phyloP scores from a whole-genome alignment of 2,113 vertebrate genomes.

The Cnemophilus loriae region DNA sequence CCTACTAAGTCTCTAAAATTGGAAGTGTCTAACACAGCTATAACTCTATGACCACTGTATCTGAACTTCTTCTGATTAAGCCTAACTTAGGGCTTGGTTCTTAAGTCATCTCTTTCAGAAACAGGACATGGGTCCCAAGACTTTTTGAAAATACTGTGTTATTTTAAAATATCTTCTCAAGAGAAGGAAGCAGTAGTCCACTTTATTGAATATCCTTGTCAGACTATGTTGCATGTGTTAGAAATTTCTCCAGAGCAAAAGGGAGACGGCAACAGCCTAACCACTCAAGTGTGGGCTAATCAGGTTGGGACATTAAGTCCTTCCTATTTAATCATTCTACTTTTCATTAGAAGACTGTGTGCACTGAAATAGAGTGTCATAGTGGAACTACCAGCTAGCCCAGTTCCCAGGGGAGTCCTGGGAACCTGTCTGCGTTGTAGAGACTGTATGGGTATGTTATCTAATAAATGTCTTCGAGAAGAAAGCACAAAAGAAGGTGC shows the following conservation, averaged over 20 bases:
- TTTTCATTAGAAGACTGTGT: not conserved
- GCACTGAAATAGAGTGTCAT: not conserved
- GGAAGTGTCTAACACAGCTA: not conserved
- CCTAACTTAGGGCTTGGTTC: not conserved
- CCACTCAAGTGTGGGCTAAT: not conserved
- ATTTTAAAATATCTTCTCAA: not conserved
- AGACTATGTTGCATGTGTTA: not conserved
- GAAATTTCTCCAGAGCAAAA: not conserved
- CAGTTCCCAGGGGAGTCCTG: not conserved
- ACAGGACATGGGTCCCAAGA: not conserved
- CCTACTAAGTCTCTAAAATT: not conserved
- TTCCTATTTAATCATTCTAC: not conserved
- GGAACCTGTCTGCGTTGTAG: not conserved
- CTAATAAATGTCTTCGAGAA: not conserved
- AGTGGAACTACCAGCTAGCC: not conserved
- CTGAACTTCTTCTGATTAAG: not conserved
- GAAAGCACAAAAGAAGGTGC: accelerated
- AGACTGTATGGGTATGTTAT: not conserved
- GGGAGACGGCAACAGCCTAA: not conserved
- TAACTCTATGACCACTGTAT: not conserved
- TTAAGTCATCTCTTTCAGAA: not conserved
- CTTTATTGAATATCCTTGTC: not conserved
- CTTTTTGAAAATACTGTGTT: not conserved
- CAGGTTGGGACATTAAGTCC: not conserved
- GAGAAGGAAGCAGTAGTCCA: not conserved